Percentiles rank a stretch among this genome's conserved stretches.
Conservation (phyloP, 1,140 invertebrate genomes). For the Rhyzopertha dominica region DNA sequence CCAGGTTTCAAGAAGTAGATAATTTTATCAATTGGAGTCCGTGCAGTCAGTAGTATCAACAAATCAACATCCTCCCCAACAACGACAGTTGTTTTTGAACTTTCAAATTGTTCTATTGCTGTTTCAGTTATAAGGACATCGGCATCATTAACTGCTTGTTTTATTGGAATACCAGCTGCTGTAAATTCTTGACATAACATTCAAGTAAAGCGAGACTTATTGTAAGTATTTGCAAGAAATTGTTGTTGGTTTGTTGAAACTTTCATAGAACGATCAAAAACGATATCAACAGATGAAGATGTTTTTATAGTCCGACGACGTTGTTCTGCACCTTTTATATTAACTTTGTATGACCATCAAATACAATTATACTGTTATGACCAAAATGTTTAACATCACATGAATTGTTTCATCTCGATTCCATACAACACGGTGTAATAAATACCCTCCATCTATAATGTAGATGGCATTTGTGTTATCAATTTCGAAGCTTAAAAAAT, state of each 20-base stretch:
- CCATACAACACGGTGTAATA: slow-evolving; percentile 30
- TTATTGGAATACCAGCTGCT: slow-evolving; percentile 7
- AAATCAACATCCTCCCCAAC: slow-evolving; percentile 34
- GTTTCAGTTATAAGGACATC: slow-evolving; percentile 12
- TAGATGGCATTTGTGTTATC: slow-evolving; percentile 8
- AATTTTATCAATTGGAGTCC: slow-evolving; percentile 27
- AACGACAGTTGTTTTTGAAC: slow-evolving; percentile 23
- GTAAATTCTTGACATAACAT: slow-evolving; percentile 7
- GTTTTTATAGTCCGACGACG: no score
- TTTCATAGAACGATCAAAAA: no score
- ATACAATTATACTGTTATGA: no score
- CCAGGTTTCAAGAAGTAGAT: slow-evolving; percentile 27
- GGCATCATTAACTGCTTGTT: slow-evolving; percentile 11
- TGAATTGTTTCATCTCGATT: background rate
- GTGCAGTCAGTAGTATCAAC: slow-evolving; percentile 26
- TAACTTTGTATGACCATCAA: no score
- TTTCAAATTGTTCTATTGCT: slow-evolving; percentile 15
- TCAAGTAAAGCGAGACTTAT: background rate
- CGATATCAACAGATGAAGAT: no score
- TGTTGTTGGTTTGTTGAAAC: slow-evolving; percentile 4
- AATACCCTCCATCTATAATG: slow-evolving; percentile 36
- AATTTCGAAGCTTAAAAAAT: slow-evolving; percentile 24
- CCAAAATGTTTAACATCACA: no score
- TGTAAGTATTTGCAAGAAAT: slow-evolving; percentile 6
- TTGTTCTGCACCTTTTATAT: no score